These are phyloP conservation scores for Diarsia brunnea DNA, from an alignment of 2,888 invertebrate genomes.

Conservation along the genomic window DNA sequence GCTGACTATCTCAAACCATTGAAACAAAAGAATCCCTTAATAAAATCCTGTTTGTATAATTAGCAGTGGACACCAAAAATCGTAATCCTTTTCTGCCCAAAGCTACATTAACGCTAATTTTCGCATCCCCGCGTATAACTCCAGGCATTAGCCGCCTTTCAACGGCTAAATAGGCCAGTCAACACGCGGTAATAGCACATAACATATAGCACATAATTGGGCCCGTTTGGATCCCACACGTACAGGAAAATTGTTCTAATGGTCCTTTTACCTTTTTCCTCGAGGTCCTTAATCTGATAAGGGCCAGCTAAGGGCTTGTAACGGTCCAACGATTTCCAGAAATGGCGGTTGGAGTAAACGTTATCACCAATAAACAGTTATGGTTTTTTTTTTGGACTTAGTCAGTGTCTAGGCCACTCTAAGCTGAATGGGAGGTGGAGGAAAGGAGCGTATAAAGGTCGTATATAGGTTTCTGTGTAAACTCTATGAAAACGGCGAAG, in stretches of 20 bases:
- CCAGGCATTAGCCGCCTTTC: constrained; percentile 28
- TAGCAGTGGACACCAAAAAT: constrained; percentile 5
- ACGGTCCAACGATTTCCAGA: constrained; percentile 49
- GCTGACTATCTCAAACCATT: not conserved
- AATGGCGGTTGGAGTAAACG: constrained; percentile 48
- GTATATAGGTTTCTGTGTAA: not conserved
- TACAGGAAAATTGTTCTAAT: constrained; percentile 64
- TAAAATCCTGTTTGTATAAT: not conserved
- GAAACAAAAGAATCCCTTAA: not conserved
- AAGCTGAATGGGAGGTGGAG: not conserved
- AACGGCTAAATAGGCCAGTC: constrained; percentile 31
- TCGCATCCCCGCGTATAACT: constrained; percentile 23
- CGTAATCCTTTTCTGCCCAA: not conserved
- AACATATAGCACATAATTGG: constrained; percentile 54
- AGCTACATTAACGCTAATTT: constrained; percentile 30
- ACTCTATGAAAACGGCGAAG: not conserved
- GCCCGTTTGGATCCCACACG: constrained; percentile 49
- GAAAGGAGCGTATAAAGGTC: not conserved
- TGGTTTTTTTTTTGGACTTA: constrained; percentile 10
- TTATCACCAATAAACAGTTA: constrained; percentile 50
- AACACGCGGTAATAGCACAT: constrained; percentile 26
- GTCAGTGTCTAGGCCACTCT: constrained; percentile 3
- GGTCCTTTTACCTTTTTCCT: constrained; percentile 56
- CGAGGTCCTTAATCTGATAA: constrained; percentile 63
- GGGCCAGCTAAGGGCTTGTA: constrained; percentile 49